phyloP scores from a whole-genome alignment of 2,797 vertebrate species.

The Schizothorax lantsangensis region DNA sequence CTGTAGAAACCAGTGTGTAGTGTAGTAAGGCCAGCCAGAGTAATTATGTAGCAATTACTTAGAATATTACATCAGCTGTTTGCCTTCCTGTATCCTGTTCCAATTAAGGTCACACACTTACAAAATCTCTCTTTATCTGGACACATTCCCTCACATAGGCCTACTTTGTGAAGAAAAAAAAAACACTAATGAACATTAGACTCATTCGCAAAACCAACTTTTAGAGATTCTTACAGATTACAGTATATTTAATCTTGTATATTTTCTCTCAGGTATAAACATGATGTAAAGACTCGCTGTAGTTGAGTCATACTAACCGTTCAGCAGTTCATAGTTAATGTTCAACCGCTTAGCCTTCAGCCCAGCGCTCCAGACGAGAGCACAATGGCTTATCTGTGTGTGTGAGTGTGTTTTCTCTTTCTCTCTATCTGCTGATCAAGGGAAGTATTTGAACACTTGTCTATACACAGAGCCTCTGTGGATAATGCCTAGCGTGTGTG shows the following conservation, averaged over 20 bases:
- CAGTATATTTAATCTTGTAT: not conserved
- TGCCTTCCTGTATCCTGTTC: slow-evolving; percentile 41
- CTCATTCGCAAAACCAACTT: not conserved
- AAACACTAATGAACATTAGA: not conserved
- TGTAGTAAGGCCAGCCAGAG: slow-evolving; percentile 30
- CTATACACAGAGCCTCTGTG: slow-evolving; percentile 66
- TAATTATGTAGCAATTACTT: slow-evolving; percentile 44
- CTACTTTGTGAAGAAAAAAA: not conserved
- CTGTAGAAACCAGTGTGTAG: slow-evolving; percentile 31
- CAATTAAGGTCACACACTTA: slow-evolving; percentile 26
- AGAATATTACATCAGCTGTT: slow-evolving; percentile 48
- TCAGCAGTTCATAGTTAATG: slow-evolving; percentile 57
- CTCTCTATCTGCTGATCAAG: slow-evolving; percentile 71
- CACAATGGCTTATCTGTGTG: slow-evolving; percentile 65
- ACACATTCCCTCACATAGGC: slow-evolving; percentile 4
- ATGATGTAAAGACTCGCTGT: not conserved
- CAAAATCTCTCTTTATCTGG: slow-evolving; percentile 16
- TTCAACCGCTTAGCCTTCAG: slow-evolving; percentile 58
- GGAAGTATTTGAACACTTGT: slow-evolving; percentile 77
- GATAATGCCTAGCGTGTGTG: slow-evolving; percentile 58
- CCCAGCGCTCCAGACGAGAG: slow-evolving; percentile 50
- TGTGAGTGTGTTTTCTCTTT: slow-evolving; percentile 58
- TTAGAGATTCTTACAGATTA: not conserved
- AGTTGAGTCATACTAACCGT: slow-evolving; percentile 24
- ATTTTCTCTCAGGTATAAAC: not conserved